Base-by-base conservation (phyloP, 2,888 invertebrate genomes). In the Melangyna quadrimaculata region DNA sequence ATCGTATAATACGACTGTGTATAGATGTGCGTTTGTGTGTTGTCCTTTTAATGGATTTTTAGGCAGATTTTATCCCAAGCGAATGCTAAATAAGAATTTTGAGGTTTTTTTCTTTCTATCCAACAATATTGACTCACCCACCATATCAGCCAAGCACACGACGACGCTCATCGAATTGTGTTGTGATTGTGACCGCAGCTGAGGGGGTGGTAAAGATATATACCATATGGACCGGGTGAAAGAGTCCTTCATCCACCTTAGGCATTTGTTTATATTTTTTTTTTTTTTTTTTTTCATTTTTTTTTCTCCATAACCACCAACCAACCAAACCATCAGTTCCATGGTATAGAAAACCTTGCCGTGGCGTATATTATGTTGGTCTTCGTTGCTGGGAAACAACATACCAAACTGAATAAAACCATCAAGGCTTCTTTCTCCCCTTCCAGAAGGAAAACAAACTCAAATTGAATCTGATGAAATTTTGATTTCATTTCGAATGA, bases 401-500 rank as follows among this genome's bases (percentile, higher is more conserved):
- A 75, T 17, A 12, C n/a, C 63, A 27, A 65, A 45, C 27, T 29
- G 17, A 63, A 63, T 45, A 63, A 22, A n/a, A n/a, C n/a, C n/a
- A n/a, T 24, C 45, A 45, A 65, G 45, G 29, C 29, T 32, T 63
- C 45, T 29, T 32, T 63, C 45, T 29, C 65, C 71, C 40, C 67
- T 53, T 74, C 48, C 69, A 55, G 35, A 73, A 78, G 51, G 69
- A 86, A 86, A 86, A 86, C 86, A 86, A 86, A 77, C 86, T 81
- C 77, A 86, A 86, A 86, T 86, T 86, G 86, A 84, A 84, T 84
- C 75, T 80, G 84, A 84, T 84, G 80, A 86, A 86, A 86, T 86
- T 86, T 86, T 86, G 86, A 86, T 86, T 86, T 86, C 86, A 86
- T 81, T 86, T 86, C 86, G 73, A 81, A 86, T 86, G 86, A 81